Conservation (phyloP, 1,140 invertebrate genomes). For the Ruditapes philippinarum region DNA sequence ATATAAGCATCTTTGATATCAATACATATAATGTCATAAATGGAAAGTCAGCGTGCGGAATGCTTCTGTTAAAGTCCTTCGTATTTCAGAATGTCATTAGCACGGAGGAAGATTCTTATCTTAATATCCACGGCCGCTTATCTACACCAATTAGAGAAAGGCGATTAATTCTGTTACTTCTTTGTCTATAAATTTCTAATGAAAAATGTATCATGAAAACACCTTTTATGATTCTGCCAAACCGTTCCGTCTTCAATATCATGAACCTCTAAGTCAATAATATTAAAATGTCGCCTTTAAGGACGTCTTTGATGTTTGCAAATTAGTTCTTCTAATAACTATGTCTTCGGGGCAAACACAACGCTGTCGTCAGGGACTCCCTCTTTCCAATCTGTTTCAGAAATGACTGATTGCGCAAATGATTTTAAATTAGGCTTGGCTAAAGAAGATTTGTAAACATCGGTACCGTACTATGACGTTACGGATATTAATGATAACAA, state of each 20-base stretch:
- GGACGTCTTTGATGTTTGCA: neutral
- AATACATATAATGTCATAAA: too few relatives aligned
- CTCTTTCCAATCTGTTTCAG: neutral
- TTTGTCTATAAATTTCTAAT: constrained; percentile 35
- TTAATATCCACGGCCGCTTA: constrained; percentile 10
- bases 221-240: constrained; percentile 5
- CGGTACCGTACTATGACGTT: neutral
- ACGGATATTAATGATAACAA: neutral
- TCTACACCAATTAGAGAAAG: constrained; percentile 26
- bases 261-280: constrained; percentile 26
- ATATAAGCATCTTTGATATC: too few relatives aligned
- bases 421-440: neutral
- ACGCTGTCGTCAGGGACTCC: neutral
- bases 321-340: constrained; percentile 15
- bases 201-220: constrained; percentile 32
- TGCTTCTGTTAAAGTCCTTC: too few relatives aligned
- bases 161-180: constrained; percentile 5
- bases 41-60: too few relatives aligned
- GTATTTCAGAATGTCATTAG: constrained; percentile 14
- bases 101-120: neutral
- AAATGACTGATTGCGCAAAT: constrained; percentile 18
- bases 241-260: neutral
- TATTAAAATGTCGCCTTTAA: neutral
- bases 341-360: neutral
- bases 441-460: constrained; percentile 10